Evolutionary conservation across 53 echinoderm and acorn worm species (phyloP).

Genomic region (Luidia sarsii): DNA sequence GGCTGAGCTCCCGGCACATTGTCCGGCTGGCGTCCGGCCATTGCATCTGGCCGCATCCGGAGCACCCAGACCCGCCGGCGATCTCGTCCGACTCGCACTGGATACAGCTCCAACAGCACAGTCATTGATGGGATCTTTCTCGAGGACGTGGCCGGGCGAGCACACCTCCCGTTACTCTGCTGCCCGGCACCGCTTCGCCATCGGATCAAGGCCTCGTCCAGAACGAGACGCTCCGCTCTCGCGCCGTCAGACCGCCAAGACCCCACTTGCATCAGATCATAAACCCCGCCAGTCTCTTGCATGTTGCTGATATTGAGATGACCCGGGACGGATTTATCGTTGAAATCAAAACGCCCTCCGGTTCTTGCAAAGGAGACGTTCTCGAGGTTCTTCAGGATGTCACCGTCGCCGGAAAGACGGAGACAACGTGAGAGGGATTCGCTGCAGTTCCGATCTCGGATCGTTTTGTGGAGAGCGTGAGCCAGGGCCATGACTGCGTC

Average conservation of each 20-base stretch:
- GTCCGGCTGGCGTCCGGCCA: too few relatives aligned
- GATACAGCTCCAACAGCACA: too few relatives aligned
- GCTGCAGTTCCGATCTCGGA: background rate
- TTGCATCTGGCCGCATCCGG: too few relatives aligned
- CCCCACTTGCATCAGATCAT: conserved; percentile 51
- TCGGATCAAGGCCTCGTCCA: conserved; percentile 9
- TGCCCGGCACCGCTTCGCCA: background rate
- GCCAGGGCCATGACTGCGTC: conserved; percentile 53
- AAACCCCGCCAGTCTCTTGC: conserved; percentile 31
- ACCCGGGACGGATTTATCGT: background rate
- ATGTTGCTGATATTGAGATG: conserved; percentile 17
- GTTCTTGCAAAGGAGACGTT: conserved; percentile 3
- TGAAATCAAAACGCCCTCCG: conserved; percentile 7
- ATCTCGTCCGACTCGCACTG: too few relatives aligned
- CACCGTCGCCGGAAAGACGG: background rate
- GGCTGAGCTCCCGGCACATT: too few relatives aligned
- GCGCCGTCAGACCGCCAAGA: too few relatives aligned
- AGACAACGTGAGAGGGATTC: background rate
- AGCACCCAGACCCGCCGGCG: too few relatives aligned
- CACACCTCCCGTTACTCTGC: conserved; percentile 15
- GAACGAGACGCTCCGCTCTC: background rate
- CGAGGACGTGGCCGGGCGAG: conserved; percentile 1
- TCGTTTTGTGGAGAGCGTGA: conserved; percentile 1
- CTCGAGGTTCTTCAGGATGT: background rate
- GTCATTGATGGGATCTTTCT: too few relatives aligned